Evolutionary conservation across 2,113 vertebrate species (phyloP).

Genomic region (Hippoglossus stenolepis): DNA sequence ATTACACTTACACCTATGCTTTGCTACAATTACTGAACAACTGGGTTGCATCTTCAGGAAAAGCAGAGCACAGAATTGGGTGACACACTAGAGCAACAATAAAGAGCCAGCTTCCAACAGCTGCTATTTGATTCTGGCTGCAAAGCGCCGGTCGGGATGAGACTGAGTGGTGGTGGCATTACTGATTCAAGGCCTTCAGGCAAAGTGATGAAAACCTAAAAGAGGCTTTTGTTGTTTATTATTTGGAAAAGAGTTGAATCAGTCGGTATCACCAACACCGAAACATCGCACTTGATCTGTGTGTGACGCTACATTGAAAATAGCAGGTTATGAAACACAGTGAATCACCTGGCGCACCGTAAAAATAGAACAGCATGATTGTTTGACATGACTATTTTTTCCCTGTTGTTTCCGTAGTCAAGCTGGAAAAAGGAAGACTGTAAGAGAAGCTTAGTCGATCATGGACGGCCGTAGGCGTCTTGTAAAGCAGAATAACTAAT

Average conservation of each 20-base stretch:
- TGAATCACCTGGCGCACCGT: constrained; percentile 52
- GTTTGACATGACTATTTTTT: constrained; percentile 45
- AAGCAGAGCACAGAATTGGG: constrained; percentile 17
- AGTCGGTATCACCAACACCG: constrained; percentile 25
- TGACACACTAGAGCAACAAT: constrained; percentile 12
- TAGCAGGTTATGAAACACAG: constrained; percentile 60
- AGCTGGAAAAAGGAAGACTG: constrained; percentile 22
- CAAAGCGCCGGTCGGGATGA: neutral
- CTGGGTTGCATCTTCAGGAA: neutral
- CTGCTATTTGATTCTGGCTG: constrained; percentile 17
- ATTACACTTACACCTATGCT: neutral
- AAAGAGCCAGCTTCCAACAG: constrained; percentile 13
- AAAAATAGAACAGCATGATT: constrained; percentile 58
- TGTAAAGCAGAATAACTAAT: neutral
- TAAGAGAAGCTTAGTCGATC: constrained; percentile 19
- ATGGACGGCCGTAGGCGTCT: neutral
- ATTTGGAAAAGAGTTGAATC: constrained; percentile 2
- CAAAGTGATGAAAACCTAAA: constrained; percentile 9
- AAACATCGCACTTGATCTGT: constrained; percentile 29
- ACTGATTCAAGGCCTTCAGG: constrained; percentile 34
- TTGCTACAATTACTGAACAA: neutral
- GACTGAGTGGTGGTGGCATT: neutral
- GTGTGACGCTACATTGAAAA: constrained; percentile 36
- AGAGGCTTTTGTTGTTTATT: constrained; percentile 10
- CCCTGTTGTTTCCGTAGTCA: constrained; percentile 25